A percentile compares a stretch with the other conserved stretches of the same genome.
Conservation (phyloP, 2,888 invertebrate genomes). For the Dinocampus coccinellae region DNA sequence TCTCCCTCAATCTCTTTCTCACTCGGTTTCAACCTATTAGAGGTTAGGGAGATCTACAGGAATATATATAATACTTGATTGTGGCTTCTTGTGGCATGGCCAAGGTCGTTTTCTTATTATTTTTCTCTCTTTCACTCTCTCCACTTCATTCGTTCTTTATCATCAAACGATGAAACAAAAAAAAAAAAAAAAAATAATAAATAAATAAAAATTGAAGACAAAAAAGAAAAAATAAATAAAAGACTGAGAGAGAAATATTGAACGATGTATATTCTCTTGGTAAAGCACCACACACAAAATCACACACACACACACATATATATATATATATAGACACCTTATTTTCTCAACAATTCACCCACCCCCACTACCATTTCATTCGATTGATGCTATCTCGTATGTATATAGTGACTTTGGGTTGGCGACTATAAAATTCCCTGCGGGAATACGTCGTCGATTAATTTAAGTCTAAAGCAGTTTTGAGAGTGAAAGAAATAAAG, state of each 20-base stretch:
- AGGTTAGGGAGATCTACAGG: not conserved
- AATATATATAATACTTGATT: not conserved
- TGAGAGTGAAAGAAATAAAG: slow-evolving; percentile 27
- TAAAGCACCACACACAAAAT: slow-evolving; percentile 3
- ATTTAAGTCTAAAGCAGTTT: slow-evolving; percentile 28
- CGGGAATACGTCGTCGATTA: slow-evolving; percentile 35
- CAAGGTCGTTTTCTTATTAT: slow-evolving; percentile 9
- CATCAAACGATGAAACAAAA: not conserved
- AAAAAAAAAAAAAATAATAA: not conserved
- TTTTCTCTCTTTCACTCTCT: slow-evolving; percentile 25
- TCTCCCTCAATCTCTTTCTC: not conserved
- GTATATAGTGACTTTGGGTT: slow-evolving; percentile 11
- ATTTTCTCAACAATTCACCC: slow-evolving; percentile 21
- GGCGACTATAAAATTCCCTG: slow-evolving; percentile 33
- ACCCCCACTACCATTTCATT: slow-evolving; percentile 23
- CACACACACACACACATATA: slow-evolving; percentile 16
- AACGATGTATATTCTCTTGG: too few relatives aligned
- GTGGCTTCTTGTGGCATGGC: slow-evolving; percentile 10
- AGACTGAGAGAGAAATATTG: too few relatives aligned
- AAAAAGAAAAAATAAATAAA: too few relatives aligned
- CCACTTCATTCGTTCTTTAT: slow-evolving; percentile 9
- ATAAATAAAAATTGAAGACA: too few relatives aligned
- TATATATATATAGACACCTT: slow-evolving; percentile 5
- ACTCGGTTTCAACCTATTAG: not conserved
- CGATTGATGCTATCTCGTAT: slow-evolving; percentile 29